phyloP scores from a whole-genome alignment of 2,797 vertebrate species.

The Vultur gryphus region DNA sequence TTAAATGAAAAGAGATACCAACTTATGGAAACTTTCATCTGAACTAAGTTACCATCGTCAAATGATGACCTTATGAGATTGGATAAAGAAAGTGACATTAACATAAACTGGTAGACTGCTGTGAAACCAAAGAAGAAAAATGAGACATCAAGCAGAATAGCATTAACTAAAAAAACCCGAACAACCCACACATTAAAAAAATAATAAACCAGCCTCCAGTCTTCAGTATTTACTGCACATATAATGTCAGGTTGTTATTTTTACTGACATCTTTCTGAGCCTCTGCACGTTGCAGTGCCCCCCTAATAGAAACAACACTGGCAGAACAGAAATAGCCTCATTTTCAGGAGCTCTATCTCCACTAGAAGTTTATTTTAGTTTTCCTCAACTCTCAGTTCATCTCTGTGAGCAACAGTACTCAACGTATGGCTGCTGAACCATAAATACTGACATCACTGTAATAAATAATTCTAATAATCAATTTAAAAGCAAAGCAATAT shows the following conservation, averaged over 20 bases:
- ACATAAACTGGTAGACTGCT: background rate
- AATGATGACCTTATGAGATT: background rate
- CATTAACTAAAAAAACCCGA: background rate
- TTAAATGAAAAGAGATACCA: background rate
- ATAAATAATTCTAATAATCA: background rate
- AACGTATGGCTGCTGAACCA: background rate
- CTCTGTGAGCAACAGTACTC: background rate
- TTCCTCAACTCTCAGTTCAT: background rate
- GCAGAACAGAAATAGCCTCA: background rate
- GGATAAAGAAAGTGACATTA: background rate
- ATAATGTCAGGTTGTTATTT: background rate
- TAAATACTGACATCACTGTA: background rate
- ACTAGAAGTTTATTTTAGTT: background rate
- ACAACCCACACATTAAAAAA: background rate
- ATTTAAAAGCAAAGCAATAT: background rate
- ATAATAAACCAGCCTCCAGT: background rate
- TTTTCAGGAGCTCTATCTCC: background rate
- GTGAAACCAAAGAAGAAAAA: background rate
- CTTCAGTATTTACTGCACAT: background rate
- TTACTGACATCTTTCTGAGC: background rate
- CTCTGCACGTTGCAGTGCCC: rapidly evolving
- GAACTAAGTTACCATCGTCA: background rate
- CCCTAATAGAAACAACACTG: background rate
- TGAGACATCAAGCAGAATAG: background rate
- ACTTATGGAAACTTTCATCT: background rate